Evolutionary conservation across 2,888 invertebrate species (phyloP), one percentile per base, ranked within the genome.

Genomic region (Thumatha senex): DNA sequence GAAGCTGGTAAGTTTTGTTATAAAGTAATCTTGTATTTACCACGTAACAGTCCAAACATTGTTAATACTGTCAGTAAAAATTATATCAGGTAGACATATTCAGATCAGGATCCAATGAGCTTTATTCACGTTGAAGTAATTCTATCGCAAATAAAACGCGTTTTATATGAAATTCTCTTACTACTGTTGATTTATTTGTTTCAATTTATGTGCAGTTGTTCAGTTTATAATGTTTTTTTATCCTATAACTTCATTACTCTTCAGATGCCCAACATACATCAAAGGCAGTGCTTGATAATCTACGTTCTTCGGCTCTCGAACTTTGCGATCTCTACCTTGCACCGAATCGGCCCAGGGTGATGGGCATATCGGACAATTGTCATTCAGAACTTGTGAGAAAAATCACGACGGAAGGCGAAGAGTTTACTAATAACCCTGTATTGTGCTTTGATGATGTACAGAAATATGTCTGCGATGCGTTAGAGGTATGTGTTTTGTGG

Each of bases 371-470:
- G 0, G 86, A 84, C 35, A 80, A 83, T 62, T 84, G 84, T 31
- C 81, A 89, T 54, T 68, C 84, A 1, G 89, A 89, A 11, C 61
- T 90, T 0, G 90, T 90, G 35, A 76, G 89, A 44, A 89, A 86
- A 54, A 87, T 91, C 48, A 90, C 88, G 1, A 88, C 82, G 0
- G 89, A 90, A 47, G 89, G 88, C 1, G 89, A 87, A 30, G 88
- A 88, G 49, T 91, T 91, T 43, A 78, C 84, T 0, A 82, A 72
- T 35, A 89, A 84, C 38, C 88, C 91, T 0, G 95, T 96, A 51
- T 89, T 93, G 2, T 96, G 97, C 93, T 98, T 98, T 81, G 97
- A 98, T 76, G 96, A 96, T 56, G 93, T 97, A 13, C 96, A 97
- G 82, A 91, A 93, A 56, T 93, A 93, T 47, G 93, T 96, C 29